phyloP scores from a whole-genome alignment of 2,888 invertebrate species.

The Pseudeuparius sepicola region DNA sequence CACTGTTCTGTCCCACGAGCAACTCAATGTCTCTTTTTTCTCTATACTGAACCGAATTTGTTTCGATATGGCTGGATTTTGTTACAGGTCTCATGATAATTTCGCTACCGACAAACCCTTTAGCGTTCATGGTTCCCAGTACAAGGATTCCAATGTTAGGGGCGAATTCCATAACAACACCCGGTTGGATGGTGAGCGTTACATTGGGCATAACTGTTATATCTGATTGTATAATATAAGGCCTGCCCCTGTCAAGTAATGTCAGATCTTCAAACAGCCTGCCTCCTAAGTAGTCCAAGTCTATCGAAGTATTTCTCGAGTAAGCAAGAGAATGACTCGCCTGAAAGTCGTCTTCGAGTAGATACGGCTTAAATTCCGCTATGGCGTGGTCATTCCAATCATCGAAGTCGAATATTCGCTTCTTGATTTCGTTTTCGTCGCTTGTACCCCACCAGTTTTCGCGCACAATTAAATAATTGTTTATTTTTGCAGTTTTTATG shows the following conservation, averaged over 20 bases:
- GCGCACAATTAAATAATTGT: conserved; percentile 76
- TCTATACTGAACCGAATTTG: conserved; percentile 18
- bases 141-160: conserved; percentile 94
- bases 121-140: conserved; percentile 77
- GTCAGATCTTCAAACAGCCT: conserved; percentile 57
- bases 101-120: conserved; percentile 64
- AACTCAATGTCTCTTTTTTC: conserved; percentile 36
- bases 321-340: conserved; percentile 62
- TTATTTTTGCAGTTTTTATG: conserved; percentile 75
- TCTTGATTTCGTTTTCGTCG: conserved; percentile 61
- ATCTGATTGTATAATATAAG: conserved; percentile 78
- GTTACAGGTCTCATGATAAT: conserved; percentile 66
- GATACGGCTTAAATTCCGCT: conserved; percentile 81
- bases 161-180: conserved; percentile 85
- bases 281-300: conserved; percentile 66
- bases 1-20: conserved; percentile 50
- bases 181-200: conserved; percentile 76
- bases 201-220: conserved; percentile 95
- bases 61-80: conserved; percentile 29
- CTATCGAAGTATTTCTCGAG: conserved; percentile 44
- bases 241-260: conserved; percentile 47
- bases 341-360: conserved; percentile 66
- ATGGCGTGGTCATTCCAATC: conserved; percentile 98
- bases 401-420: conserved; percentile 92
- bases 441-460: conserved; percentile 96